These are phyloP conservation scores for Gryon sp. DNA, from an alignment of 1,140 invertebrate genomes.

Conservation along the genomic window DNA sequence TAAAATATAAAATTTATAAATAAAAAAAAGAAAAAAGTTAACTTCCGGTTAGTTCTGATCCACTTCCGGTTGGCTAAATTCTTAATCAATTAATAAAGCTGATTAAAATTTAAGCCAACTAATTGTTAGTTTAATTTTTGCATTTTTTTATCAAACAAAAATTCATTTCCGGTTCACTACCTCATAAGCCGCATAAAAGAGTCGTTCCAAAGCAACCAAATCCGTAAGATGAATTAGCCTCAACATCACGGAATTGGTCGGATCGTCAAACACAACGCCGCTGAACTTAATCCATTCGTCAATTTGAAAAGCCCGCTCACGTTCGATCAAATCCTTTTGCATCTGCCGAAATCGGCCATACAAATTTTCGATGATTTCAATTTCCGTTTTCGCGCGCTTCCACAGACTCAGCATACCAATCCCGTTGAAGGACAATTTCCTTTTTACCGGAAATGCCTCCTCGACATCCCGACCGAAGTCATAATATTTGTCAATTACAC, in stretches of 20 bases:
- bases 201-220: slow-evolving; percentile 24
- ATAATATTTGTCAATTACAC: slow-evolving; percentile 81
- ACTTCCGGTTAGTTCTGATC: too few relatives aligned
- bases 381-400: slow-evolving; percentile 25
- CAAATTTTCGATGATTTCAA: slow-evolving; percentile 45
- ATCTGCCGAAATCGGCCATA: slow-evolving; percentile 39
- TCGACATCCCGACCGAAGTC: slow-evolving; percentile 79
- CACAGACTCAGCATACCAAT: slow-evolving; percentile 17
- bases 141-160: too few relatives aligned
- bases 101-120: too few relatives aligned
- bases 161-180: slow-evolving; percentile 25
- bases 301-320: slow-evolving; percentile 20
- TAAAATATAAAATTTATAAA: too few relatives aligned
- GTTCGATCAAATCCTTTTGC: slow-evolving; percentile 38
- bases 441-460: slow-evolving; percentile 58
- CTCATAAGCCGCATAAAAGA: slow-evolving; percentile 45
- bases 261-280: slow-evolving; percentile 29
- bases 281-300: slow-evolving; percentile 50
- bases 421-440: slow-evolving; percentile 72
- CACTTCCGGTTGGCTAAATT: too few relatives aligned
- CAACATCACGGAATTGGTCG: slow-evolving; percentile 29
- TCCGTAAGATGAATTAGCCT: slow-evolving; percentile 45
- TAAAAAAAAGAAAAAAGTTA: too few relatives aligned
- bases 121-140: too few relatives aligned
- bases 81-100: too few relatives aligned